Percentiles rank a stretch among this genome's conserved stretches.
Conservation (phyloP, 2,888 invertebrate species). For the Ryuthela nishihirai region DNA sequence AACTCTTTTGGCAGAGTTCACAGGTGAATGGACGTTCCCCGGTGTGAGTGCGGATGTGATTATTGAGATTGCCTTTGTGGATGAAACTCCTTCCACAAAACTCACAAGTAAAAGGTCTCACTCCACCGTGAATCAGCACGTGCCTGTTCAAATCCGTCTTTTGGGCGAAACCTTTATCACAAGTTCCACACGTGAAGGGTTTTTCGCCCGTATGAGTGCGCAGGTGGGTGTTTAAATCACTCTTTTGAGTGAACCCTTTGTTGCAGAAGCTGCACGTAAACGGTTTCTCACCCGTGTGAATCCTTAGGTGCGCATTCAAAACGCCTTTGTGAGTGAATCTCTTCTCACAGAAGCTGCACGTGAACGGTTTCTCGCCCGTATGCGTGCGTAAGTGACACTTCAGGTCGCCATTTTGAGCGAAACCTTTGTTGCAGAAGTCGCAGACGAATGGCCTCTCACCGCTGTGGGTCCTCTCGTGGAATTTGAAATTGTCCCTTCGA, state of each 20-base stretch:
- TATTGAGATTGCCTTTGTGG: slow-evolving; percentile 28
- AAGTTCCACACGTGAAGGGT: slow-evolving; percentile 30
- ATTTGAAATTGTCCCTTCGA: no score
- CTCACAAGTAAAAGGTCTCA: slow-evolving; percentile 29
- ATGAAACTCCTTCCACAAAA: slow-evolving; percentile 26
- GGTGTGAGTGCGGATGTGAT: slow-evolving; percentile 31
- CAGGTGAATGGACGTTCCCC: slow-evolving; percentile 33
- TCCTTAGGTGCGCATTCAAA: slow-evolving; percentile 41
- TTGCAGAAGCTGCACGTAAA: slow-evolving; percentile 47
- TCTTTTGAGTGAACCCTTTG: slow-evolving; percentile 32
- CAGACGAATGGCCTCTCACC: slow-evolving; percentile 34
- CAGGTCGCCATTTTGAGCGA: slow-evolving; percentile 32
- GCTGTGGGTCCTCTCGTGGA: slow-evolving; percentile 29
- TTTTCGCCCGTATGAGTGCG: slow-evolving; percentile 34
- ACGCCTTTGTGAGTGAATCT: slow-evolving; percentile 33
- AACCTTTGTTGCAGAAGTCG: slow-evolving; percentile 31
- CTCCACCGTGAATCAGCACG: slow-evolving; percentile 29
- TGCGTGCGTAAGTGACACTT: slow-evolving; percentile 27
- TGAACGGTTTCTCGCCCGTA: slow-evolving; percentile 34
- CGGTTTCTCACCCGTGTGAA: slow-evolving; percentile 45
- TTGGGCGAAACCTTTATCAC: slow-evolving; percentile 33
- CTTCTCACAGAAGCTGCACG: slow-evolving; percentile 28
- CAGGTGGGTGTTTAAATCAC: slow-evolving; percentile 25
- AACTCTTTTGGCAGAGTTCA: no score
- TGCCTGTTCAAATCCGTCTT: slow-evolving; percentile 29